Evolutionary conservation across 2,113 vertebrate species (phyloP).

Genomic region (Bos taurus): ARS-UCD2.0 NC_037328.1:89765501-89766000

Average conservation of each 20-base stretch:
- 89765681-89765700: not conserved
- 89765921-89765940: not conserved
- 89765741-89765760: not conserved
- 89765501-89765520: not conserved
- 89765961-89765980: not conserved
- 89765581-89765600: not conserved
- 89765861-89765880: not conserved
- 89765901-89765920: not conserved
- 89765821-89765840: too few relatives aligned
- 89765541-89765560: not conserved
- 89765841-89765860: not conserved
- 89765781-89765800: not conserved
- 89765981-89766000: not conserved
- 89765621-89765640: not conserved
- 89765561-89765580: not conserved
- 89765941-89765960: not conserved
- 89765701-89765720: not conserved
- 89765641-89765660: not conserved
- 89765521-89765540: not conserved
- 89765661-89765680: not conserved
- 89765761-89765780: not conserved
- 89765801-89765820: not conserved
- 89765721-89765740: not conserved
- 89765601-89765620: constrained; percentile 5
- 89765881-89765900: not conserved